Percentiles rank a stretch among this genome's conserved stretches.
phyloP scores from a whole-genome alignment of 1,140 invertebrate species.

The Drosophila kepulauana region DNA sequence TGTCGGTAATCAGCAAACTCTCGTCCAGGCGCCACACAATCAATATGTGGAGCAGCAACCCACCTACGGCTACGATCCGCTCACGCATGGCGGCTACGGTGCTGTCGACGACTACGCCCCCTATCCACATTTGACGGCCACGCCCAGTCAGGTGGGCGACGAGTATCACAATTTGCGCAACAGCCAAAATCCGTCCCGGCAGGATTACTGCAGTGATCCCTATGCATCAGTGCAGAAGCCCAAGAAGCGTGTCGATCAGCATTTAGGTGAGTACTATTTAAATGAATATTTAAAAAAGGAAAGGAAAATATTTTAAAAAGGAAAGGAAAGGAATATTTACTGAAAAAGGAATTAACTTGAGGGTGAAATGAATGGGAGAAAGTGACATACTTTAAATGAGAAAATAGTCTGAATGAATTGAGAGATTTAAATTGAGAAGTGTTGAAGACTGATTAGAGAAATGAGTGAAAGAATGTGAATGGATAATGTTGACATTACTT shows the following conservation, averaged over 20 bases:
- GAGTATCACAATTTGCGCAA: conserved; percentile 89
- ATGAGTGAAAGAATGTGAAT: not conserved
- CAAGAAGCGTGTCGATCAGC: conserved; percentile 92
- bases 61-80: conserved; percentile 91
- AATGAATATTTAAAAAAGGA: not conserved
- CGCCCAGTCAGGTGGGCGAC: conserved; percentile 88
- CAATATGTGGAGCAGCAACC: conserved; percentile 88
- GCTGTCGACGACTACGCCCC: conserved; percentile 94
- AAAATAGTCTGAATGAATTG: too few species aligned
- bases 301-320: too few species aligned
- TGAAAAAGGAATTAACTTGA: too few species aligned
- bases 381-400: not conserved
- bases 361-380: not conserved
- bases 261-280: conserved; percentile 88
- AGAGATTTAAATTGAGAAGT: not conserved
- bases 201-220: conserved; percentile 94
- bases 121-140: conserved; percentile 91
- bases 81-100: conserved; percentile 92
- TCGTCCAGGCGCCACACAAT: conserved; percentile 85
- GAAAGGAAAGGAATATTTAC: too few species aligned
- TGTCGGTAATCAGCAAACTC: conserved; percentile 87
- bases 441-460: not conserved
- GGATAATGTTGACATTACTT: not conserved
- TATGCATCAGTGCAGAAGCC: conserved; percentile 94
- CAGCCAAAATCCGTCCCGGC: conserved; percentile 92